Base-by-base conservation (phyloP, 2,888 invertebrate genomes). In the Apantesis nais region DNA sequence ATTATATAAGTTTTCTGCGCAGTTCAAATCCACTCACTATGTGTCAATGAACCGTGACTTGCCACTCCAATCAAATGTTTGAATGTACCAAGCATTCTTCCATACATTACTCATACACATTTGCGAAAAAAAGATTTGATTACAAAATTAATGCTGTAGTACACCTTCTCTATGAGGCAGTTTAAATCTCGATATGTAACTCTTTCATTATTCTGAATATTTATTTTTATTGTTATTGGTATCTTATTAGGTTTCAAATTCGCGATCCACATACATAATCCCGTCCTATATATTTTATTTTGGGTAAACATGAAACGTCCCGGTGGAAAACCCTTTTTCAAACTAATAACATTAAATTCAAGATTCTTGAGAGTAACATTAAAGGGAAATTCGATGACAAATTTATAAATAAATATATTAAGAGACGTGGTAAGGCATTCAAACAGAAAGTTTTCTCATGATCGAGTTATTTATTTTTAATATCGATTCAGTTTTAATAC, bases 251-350 rank as follows among this genome's bases (percentile, higher is more conserved):
- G n/a, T n/a, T n/a, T n/a, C n/a, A n/a, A n/a, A n/a, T n/a, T n/a
- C n/a, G n/a, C n/a, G n/a, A n/a, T n/a, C n/a, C n/a, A n/a, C n/a
- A n/a, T n/a, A n/a, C n/a, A n/a, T n/a, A n/a, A n/a, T n/a, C n/a
- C n/a, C n/a, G n/a, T n/a, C n/a, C 52, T 37, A 66, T 66, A n/a
- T 66, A 66, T 25, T 66, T 66, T 55, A 55, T 66, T 9, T 37
- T 66, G 52, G 65, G 65, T 9, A 66, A 66, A 25, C 65, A 66
- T 37, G 65, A 66, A 52, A 66, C 65, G 25, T 19, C 16, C 3
- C 19, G 52, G 55, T 66, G 65, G 65, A 34, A 37, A 25, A 25
- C 16, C 0, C 52, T 66, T 37, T 11, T 66, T 37, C n/a, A 66
- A 52, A 25, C n/a, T 11, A 8, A 66, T 55, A 52, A 66, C 8